Percentiles rank a stretch among this genome's conserved stretches.
These are phyloP conservation scores for Ectemnius cavifrons DNA, from an alignment of 2,888 invertebrate genomes.

Conservation along the genomic window DNA sequence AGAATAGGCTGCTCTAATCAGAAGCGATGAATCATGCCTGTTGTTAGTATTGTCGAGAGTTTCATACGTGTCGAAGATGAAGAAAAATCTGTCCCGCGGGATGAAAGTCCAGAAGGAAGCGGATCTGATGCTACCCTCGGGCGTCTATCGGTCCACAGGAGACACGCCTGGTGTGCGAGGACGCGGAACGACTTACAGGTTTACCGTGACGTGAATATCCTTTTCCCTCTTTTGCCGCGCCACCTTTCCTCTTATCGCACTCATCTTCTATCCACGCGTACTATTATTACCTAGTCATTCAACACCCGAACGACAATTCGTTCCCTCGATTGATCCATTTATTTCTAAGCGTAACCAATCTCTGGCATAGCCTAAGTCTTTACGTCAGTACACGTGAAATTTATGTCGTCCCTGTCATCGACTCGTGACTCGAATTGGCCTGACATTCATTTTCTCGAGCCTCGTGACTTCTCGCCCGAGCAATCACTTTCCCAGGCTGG, in stretches of 20 bases:
- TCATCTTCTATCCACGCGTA: conserved; percentile 35
- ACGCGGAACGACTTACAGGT: conserved; percentile 76
- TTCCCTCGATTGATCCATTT: conserved; percentile 7
- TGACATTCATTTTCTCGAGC: conserved; percentile 28
- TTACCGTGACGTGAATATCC: conserved; percentile 45
- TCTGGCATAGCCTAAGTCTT: background rate
- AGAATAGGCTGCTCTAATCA: too few species aligned
- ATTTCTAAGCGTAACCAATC: conserved; percentile 12
- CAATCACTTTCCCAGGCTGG: conserved; percentile 18
- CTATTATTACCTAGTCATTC: conserved; percentile 41
- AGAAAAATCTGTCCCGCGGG: conserved; percentile 15
- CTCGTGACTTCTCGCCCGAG: conserved; percentile 12
- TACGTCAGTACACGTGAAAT: conserved; percentile 20
- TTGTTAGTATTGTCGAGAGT: too few species aligned
- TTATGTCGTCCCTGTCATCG: conserved; percentile 21
- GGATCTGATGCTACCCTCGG: conserved; percentile 41
- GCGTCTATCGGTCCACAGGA: conserved; percentile 53
- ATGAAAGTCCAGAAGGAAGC: conserved; percentile 48
- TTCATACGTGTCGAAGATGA: too few species aligned
- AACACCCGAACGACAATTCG: conserved; percentile 53
- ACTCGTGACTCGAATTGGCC: conserved; percentile 31
- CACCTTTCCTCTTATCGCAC: conserved; percentile 63
- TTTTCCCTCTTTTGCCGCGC: conserved; percentile 58
- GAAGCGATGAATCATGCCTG: too few species aligned
- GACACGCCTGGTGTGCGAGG: conserved; percentile 75